Evolutionary conservation across 2,888 invertebrate species (phyloP).

Genomic region (Hyposoter dolosus): DNA sequence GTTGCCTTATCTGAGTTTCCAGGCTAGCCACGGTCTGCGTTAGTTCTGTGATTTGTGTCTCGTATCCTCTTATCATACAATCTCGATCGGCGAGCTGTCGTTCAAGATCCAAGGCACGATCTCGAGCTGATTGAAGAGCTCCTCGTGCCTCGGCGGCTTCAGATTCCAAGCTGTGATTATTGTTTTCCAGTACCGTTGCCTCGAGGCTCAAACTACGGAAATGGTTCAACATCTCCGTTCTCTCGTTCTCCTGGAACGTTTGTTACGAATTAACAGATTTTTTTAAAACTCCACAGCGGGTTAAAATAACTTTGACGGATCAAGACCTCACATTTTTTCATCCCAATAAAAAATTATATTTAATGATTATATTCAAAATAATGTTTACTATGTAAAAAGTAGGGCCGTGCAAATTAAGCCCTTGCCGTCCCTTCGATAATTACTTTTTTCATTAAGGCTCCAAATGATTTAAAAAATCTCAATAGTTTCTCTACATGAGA

Average conservation of each 20-base stretch:
- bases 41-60: slow-evolving; percentile 86
- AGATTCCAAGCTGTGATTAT: slow-evolving; percentile 92
- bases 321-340: not conserved
- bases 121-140: slow-evolving; percentile 87
- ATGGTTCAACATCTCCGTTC: slow-evolving; percentile 92
- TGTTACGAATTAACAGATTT: slow-evolving; percentile 12
- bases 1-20: slow-evolving; percentile 88
- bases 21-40: slow-evolving; percentile 86
- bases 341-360: not conserved
- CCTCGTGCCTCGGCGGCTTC: slow-evolving; percentile 90
- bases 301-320: not conserved
- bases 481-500: not conserved
- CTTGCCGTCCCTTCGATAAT: not conserved
- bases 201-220: slow-evolving; percentile 92
- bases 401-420: not conserved
- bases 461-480: not conserved
- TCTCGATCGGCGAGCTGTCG: slow-evolving; percentile 87
- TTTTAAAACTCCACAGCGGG: not conserved
- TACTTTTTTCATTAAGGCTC: not conserved
- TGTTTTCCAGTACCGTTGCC: slow-evolving; percentile 91
- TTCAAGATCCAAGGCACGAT: slow-evolving; percentile 88
- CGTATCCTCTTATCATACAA: slow-evolving; percentile 86
- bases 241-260: slow-evolving; percentile 89
- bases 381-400: not conserved
- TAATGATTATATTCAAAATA: not conserved